Base-by-base conservation (phyloP, 2,888 invertebrate species). In the Apoda limacodes region DNA sequence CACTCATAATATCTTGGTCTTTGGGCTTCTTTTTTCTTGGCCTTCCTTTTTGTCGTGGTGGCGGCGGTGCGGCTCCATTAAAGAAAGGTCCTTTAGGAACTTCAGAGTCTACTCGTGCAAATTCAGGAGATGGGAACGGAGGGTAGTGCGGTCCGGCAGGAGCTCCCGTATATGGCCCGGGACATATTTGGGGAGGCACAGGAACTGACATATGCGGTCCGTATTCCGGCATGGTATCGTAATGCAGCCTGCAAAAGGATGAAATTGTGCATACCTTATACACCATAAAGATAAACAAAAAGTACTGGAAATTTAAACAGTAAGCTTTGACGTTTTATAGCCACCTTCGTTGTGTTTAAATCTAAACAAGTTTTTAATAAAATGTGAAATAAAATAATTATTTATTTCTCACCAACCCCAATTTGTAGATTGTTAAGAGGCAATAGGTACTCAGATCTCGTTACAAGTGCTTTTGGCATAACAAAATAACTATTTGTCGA, bases 11-110 rank as follows among this genome's bases (percentile, higher is more conserved):
- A 58, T 93, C 93, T 50, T 93, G 85, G 63, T 93, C 93, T 82
- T 93, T 93, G 30, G 92, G 93, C 71, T 95, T 95, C 83, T 95
- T 85, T 81, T 95, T 95, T 61, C 95, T 83, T 19, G 95, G 95
- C 46, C 96, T 83, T 6, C 95, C 95, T 83, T 96, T 96, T 70
- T 95, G 95, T 49, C 94, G 83, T 4, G 93, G 92, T n/a, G 87
- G 85, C 28, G 80, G 76, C 21, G 72, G 70, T 5, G 74, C 39
- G 32, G 78, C 70, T 6, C 85, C 85, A 48, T 85, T 85, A 62
- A 83, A 85, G 60, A 83, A 85, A 28, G 80, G 64, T 46, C 65
- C 83, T 67, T 78, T 83, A 70, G 75, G 67, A 55, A 70, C 67
- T 50, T 70, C 76, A 26, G 60, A 60, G 35, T 71, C 80, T 32